Evolutionary conservation across 2,113 vertebrate species (phyloP).

Genomic region (Scytalopus superciliaris): DNA sequence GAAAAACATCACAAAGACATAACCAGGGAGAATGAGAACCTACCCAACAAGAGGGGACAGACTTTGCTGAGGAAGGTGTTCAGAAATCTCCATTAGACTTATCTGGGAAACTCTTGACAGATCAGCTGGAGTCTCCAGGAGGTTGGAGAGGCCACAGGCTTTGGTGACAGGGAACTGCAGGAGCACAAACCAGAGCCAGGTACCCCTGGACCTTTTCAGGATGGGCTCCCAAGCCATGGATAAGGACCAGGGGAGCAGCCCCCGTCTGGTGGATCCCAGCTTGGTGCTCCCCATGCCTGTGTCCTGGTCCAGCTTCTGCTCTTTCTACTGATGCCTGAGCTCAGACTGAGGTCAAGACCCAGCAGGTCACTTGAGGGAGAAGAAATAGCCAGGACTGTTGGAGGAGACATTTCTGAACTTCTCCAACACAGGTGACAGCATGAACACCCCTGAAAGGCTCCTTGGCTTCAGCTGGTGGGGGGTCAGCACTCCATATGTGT

Average conservation of each 20-base stretch:
- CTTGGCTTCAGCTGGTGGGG: background rate
- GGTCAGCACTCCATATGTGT: background rate
- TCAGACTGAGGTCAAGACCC: background rate
- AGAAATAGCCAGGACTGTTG: background rate
- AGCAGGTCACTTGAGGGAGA: background rate
- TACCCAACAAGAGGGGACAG: background rate
- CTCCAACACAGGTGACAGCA: background rate
- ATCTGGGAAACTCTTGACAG: background rate
- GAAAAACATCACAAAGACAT: accelerated
- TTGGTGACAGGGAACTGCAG: background rate
- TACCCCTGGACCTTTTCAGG: background rate
- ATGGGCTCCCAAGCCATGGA: background rate
- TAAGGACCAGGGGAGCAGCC: background rate
- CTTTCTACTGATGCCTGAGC: accelerated
- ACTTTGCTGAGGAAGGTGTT: background rate
- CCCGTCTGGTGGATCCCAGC: background rate
- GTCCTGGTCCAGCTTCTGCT: background rate
- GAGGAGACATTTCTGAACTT: background rate
- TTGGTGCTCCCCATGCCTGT: background rate
- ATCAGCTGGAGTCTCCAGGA: background rate
- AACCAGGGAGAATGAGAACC: background rate
- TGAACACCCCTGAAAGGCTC: background rate
- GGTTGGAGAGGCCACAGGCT: background rate
- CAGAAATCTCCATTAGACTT: background rate
- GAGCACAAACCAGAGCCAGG: background rate